Percentiles rank a stretch among this genome's conserved stretches.
phyloP scores from a whole-genome alignment of 2,113 vertebrate genomes.

The Pangasianodon hypophthalmus region DNA sequence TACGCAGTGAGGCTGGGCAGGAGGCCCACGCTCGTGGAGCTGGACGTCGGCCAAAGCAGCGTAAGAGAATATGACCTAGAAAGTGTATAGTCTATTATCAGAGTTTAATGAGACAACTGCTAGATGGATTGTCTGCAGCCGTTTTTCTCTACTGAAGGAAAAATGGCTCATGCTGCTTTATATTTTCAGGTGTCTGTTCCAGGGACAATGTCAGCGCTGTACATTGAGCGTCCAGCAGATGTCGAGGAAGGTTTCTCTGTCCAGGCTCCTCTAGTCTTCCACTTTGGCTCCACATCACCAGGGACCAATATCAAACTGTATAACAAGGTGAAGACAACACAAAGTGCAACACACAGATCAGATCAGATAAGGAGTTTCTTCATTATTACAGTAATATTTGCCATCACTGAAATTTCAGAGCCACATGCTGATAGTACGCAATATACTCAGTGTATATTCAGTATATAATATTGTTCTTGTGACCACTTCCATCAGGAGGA shows the following conservation, averaged over 20 bases:
- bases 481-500: no score
- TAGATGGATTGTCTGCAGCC: neutral
- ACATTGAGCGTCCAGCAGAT: conserved; percentile 93
- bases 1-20: conserved; percentile 95
- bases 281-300: conserved; percentile 95
- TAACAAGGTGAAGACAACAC: conserved; percentile 82
- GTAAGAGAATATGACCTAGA: conserved; percentile 64
- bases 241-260: conserved; percentile 97
- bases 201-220: conserved; percentile 91
- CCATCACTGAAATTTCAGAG: no score
- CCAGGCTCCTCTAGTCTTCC: conserved; percentile 95
- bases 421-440: no score
- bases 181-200: conserved; percentile 84
- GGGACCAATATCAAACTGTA: conserved; percentile 99
- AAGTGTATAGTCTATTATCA: neutral
- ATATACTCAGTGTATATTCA: no score
- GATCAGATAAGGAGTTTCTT: no score
- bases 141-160: no score
- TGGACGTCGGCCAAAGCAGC: conserved; percentile 95
- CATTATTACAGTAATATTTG: no score
- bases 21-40: conserved; percentile 91
- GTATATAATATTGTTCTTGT: no score
- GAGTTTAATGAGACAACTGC: neutral
- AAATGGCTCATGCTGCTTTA: neutral
- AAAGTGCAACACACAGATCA: neutral